Evolutionary conservation across 2,113 vertebrate species (phyloP).

Genomic region (Nematolebias whitei): DNA sequence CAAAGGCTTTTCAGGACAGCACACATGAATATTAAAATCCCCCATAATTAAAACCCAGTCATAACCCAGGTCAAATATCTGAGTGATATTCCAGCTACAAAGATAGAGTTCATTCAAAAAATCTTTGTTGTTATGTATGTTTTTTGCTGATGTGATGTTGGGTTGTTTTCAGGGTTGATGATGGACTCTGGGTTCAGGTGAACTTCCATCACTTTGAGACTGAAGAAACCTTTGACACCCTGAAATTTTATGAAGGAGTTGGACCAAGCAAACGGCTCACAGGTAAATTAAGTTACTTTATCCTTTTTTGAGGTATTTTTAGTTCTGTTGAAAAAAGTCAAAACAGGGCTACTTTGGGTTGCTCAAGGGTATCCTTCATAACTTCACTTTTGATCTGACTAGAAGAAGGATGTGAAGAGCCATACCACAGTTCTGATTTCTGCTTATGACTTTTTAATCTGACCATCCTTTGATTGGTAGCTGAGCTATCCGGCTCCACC

Average conservation of each 20-base stretch:
- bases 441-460: neutral
- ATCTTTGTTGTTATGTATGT: no score
- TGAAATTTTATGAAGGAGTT: slow-evolving; percentile 71
- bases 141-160: no score
- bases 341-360: neutral
- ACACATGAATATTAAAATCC: no score
- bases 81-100: no score
- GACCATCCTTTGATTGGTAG: slow-evolving; percentile 63
- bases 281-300: slow-evolving; percentile 38
- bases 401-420: neutral
- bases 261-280: slow-evolving; percentile 52
- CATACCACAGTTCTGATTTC: neutral
- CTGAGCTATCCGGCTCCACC: slow-evolving; percentile 79
- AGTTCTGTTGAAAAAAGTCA: neutral
- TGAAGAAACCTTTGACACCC: slow-evolving; percentile 36
- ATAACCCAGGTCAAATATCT: no score
- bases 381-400: no score
- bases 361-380: no score
- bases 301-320: no score
- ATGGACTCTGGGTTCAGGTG: slow-evolving; percentile 64
- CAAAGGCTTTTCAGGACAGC: no score
- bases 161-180: slow-evolving; percentile 56
- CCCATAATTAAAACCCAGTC: no score
- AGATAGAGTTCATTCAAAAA: no score
- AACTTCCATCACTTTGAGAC: slow-evolving; percentile 66